Evolutionary conservation across 2,113 vertebrate genomes (phyloP), one percentile per base, ranked within the genome.

Genomic region (Electrona antarctica): DNA sequence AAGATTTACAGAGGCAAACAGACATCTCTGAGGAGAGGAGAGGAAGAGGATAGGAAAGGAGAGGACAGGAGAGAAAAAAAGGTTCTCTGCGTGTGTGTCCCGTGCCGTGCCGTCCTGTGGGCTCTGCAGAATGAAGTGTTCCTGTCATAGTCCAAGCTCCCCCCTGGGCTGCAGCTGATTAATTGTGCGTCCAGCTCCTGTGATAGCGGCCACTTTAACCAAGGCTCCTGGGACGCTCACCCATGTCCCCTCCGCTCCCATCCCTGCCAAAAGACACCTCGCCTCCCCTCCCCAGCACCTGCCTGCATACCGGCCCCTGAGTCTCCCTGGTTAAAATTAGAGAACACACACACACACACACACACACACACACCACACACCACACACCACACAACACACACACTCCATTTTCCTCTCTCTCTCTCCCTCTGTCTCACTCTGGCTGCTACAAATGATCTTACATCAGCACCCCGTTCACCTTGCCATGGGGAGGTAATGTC

Each of bases 401-500:
- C 33, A 41, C 33, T 4, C 33, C 33, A 41, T 41, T 41, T 41
- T 41, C 33, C 55, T 48, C 28, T 62, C 51, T 54, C 48, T 54
- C 52, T 14, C 59, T 51, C 62, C 33, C 52, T 71, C 21, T 5
- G 29, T 69, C 74, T 80, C 60, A 70, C 74, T 79, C 77, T 73
- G 65, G 58, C 79, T 79, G 76, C 82, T 76, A 76, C 85, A 87
- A 90, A 88, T 85, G 85, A 84, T 86, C 87, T 83, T 77, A 84
- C 88, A 92, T 92, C 90, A 93, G 88, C 92, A 92, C 78, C 80
- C 73, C 66, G 52, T 86, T 94, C 92, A 94, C 93, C 93, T 94
- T 94, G 93, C 93, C 87, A 51, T 83, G 73, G 84, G 91, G 92
- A 88, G 88, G 88, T 91, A 85, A 88, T 92, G 90, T 87, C 85